Percentiles rank a stretch among this genome's conserved stretches.
phyloP scores from a whole-genome alignment of 2,113 vertebrate species.

The Phoenicopterus ruber region DNA sequence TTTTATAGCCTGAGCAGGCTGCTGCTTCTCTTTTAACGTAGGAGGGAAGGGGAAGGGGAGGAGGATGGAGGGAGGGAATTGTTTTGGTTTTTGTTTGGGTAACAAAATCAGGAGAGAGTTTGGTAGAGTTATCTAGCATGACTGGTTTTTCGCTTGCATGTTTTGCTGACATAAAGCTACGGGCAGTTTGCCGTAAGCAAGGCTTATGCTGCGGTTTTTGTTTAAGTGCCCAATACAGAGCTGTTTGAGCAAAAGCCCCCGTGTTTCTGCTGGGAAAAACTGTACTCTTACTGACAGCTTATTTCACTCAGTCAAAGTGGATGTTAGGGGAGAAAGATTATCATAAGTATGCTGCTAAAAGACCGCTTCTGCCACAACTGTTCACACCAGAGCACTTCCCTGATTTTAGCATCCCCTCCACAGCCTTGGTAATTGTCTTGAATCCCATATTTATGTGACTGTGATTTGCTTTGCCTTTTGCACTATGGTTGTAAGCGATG shows the following conservation, averaged over 20 bases:
- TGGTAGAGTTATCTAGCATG: neutral
- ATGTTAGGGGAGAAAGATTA: neutral
- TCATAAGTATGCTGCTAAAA: neutral
- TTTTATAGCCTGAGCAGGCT: constrained; percentile 21
- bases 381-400: neutral
- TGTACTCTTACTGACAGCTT: neutral
- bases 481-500: neutral
- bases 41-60: neutral
- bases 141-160: neutral
- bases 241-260: neutral
- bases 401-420: neutral
- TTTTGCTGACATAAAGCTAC: neutral
- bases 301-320: neutral
- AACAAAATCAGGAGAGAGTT: constrained; percentile 14
- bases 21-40: neutral
- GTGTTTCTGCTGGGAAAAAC: neutral
- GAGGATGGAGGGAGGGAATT: neutral
- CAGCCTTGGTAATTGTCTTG: neutral
- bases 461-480: neutral
- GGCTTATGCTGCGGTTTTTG: neutral
- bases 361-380: neutral
- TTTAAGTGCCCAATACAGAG: neutral
- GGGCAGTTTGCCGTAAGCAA: neutral
- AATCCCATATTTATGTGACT: neutral
- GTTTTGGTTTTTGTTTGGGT: constrained; percentile 55